Conservation (phyloP, 1,140 invertebrate genomes). For the Drosophila obscura region DNA sequence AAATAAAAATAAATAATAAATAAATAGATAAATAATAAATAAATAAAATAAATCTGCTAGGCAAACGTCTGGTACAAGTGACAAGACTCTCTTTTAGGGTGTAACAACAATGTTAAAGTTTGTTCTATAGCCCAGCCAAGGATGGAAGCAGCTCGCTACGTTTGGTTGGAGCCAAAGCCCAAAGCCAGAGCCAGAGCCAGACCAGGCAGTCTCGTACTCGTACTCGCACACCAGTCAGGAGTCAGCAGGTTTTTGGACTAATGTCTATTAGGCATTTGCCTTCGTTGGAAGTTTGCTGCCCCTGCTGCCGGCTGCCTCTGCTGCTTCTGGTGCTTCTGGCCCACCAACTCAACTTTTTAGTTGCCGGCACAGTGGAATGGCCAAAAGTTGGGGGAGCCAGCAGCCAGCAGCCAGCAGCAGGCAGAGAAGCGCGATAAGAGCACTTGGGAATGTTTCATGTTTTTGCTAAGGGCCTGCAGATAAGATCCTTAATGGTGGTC, state of each 20-base stretch:
- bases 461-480: constrained; percentile 45
- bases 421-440: constrained; percentile 52
- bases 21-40: no score
- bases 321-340: neutral
- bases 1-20: no score
- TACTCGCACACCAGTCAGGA: constrained; percentile 4
- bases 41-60: no score
- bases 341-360: constrained; percentile 12
- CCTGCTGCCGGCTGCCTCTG: constrained; percentile 13
- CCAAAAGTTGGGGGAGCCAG: constrained; percentile 37
- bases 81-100: no score
- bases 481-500: constrained; percentile 44
- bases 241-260: constrained; percentile 47
- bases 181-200: neutral
- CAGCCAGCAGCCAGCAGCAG: neutral
- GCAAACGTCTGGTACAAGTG: no score
- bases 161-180: neutral
- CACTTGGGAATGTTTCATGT: constrained; percentile 56
- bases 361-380: constrained; percentile 38
- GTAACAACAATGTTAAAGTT: no score
- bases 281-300: constrained; percentile 25
- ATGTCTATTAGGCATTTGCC: constrained; percentile 54
- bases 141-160: constrained; percentile 10
- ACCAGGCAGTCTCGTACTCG: neutral
- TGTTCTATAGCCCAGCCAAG: constrained; percentile 4